Evolutionary conservation across 53 echinoderm and acorn worm genomes (phyloP).

Genomic region (Temnopleurus reevesii): DNA sequence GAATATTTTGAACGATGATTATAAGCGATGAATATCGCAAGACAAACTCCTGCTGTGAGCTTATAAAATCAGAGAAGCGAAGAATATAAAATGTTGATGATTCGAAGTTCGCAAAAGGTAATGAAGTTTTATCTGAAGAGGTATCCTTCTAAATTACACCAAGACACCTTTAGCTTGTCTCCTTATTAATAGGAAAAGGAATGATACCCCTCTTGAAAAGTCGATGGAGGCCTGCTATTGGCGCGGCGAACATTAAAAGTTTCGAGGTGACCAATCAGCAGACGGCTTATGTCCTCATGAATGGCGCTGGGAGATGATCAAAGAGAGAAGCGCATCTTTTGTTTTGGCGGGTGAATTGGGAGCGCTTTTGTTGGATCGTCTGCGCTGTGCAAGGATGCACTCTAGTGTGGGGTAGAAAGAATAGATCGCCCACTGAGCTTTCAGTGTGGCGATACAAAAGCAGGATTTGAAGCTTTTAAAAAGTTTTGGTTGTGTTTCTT

Average conservation of each 20-base stretch:
- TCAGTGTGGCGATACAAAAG: slow-evolving; percentile 44
- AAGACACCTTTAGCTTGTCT: neutral
- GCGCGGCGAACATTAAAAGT: slow-evolving; percentile 27
- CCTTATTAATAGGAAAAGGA: neutral
- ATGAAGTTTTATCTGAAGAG: neutral
- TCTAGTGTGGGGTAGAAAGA: neutral
- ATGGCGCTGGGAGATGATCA: slow-evolving; percentile 29
- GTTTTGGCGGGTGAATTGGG: slow-evolving; percentile 47
- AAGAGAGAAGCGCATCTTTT: slow-evolving; percentile 13
- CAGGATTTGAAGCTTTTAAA: slow-evolving; percentile 7
- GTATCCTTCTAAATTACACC: neutral
- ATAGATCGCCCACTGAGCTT: slow-evolving; percentile 40
- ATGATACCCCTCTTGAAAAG: slow-evolving; percentile 15
- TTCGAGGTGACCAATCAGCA: neutral
- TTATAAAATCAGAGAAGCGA: neutral
- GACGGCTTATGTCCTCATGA: neutral
- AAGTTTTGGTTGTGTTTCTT: slow-evolving; percentile 25
- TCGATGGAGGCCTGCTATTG: neutral
- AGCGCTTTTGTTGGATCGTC: slow-evolving; percentile 33
- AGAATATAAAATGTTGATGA: neutral
- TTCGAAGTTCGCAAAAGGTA: neutral
- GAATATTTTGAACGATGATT: too few relatives aligned
- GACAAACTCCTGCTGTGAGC: neutral
- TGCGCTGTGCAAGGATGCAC: slow-evolving; percentile 7
- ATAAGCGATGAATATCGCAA: neutral